A percentile compares a stretch with the other conserved stretches of the same genome.
Conservation (phyloP, 2,113 vertebrate species). For the Echinops telfairi region DNA sequence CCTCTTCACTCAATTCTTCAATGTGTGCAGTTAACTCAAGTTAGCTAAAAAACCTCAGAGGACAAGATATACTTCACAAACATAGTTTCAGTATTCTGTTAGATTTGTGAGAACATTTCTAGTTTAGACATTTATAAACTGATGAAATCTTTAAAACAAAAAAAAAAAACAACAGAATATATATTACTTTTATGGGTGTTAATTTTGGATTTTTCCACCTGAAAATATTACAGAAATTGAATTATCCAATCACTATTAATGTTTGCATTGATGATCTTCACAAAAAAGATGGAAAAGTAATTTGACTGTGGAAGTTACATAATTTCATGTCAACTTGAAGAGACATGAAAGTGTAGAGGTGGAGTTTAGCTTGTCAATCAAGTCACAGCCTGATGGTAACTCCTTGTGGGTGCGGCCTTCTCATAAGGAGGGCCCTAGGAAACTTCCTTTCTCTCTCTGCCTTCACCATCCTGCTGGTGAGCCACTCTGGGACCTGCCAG, state of each 20-base stretch:
- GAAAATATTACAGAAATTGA: slow-evolving; percentile 40
- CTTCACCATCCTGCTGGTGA: too few species aligned
- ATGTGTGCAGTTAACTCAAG: neutral
- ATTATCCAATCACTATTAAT: slow-evolving; percentile 43
- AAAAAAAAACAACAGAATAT: neutral
- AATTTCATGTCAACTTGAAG: too few species aligned
- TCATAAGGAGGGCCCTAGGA: too few species aligned
- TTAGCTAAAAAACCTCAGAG: neutral
- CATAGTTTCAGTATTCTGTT: neutral
- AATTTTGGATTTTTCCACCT: slow-evolving; percentile 51
- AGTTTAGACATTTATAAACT: slow-evolving; percentile 16
- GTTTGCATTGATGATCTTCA: slow-evolving; percentile 38
- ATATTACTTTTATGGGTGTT: slow-evolving; percentile 9
- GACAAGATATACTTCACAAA: neutral
- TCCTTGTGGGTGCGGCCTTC: too few species aligned
- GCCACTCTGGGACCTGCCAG: too few species aligned
- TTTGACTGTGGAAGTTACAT: neutral
- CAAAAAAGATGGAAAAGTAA: neutral
- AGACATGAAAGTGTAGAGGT: too few species aligned
- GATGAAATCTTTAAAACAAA: slow-evolving; percentile 1
- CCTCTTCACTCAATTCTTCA: neutral
- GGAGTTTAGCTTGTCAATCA: too few species aligned
- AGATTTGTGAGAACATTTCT: neutral
- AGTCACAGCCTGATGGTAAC: too few species aligned
- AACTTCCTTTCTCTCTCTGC: too few species aligned